Conservation (phyloP, 2,797 vertebrate species). For the Numenius phaeopus region DNA sequence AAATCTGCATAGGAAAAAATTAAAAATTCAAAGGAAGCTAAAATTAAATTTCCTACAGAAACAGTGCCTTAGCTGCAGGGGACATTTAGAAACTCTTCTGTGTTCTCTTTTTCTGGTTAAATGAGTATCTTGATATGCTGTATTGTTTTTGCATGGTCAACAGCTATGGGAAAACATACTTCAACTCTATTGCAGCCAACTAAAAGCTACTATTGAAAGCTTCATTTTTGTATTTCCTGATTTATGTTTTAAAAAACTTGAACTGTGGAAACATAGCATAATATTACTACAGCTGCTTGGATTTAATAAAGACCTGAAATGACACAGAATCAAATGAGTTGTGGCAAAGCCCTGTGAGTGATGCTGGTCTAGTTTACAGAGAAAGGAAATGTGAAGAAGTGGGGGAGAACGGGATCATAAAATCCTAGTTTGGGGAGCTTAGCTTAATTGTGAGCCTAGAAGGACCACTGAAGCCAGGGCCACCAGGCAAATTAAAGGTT, state of each 20-base stretch:
- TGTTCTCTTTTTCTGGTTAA: not conserved
- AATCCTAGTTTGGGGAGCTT: not conserved
- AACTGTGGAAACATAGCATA: not conserved
- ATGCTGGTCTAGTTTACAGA: not conserved
- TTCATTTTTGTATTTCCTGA: not conserved
- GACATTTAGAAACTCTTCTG: not conserved
- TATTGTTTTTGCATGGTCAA: not conserved
- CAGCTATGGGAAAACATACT: not conserved
- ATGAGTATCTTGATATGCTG: not conserved
- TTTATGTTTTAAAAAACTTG: not conserved
- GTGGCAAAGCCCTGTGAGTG: not conserved
- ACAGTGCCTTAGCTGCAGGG: not conserved
- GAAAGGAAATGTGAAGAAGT: not conserved
- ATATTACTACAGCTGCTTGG: not conserved
- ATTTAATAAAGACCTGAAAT: not conserved
- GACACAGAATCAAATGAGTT: not conserved
- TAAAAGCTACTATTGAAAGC: not conserved
- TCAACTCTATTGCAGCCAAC: not conserved
- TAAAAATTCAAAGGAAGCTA: not conserved
- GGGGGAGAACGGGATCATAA: rapidly evolving
- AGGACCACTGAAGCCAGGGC: not conserved
- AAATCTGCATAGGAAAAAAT: not conserved
- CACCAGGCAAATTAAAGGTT: not conserved
- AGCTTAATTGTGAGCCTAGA: not conserved
- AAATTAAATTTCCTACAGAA: not conserved